Evolutionary conservation across 2,113 vertebrate species (phyloP).

Genomic region (Vicugna pacos): DNA sequence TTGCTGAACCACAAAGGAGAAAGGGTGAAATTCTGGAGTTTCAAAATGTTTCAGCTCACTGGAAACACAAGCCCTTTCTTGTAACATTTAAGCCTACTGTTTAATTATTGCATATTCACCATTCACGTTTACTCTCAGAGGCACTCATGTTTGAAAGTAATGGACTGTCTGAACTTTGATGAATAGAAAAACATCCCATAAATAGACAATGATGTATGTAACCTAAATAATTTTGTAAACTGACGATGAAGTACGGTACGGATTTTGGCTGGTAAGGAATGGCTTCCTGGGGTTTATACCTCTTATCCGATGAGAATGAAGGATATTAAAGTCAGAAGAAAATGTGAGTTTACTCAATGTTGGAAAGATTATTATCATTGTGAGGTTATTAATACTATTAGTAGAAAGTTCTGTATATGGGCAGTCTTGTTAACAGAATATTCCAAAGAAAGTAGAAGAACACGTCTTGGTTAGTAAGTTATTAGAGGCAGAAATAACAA

Average conservation of each 20-base stretch:
- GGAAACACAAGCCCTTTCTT: not conserved
- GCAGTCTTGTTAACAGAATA: not conserved
- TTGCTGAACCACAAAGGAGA: not conserved
- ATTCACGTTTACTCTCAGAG: slow-evolving; percentile 24
- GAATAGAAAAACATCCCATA: not conserved
- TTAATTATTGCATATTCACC: not conserved
- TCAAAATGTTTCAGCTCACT: not conserved
- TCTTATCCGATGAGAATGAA: not conserved
- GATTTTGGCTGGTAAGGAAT: not conserved
- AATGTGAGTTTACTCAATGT: not conserved
- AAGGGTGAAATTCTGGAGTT: not conserved
- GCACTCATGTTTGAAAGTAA: not conserved
- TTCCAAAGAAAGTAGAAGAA: slow-evolving; percentile 12
- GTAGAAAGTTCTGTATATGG: not conserved
- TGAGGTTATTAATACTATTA: not conserved
- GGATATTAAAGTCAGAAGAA: not conserved
- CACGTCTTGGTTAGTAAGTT: not conserved
- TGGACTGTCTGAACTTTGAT: not conserved
- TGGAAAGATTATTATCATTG: not conserved
- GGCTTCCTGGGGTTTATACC: not conserved
- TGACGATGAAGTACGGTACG: not conserved
- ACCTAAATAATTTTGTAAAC: not conserved
- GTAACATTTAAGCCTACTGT: not conserved
- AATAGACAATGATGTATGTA: not conserved
- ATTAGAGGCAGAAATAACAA: slow-evolving; percentile 34